phyloP scores from a whole-genome alignment of 2,113 vertebrate species.

The Tachysurus fulvidraco region DNA sequence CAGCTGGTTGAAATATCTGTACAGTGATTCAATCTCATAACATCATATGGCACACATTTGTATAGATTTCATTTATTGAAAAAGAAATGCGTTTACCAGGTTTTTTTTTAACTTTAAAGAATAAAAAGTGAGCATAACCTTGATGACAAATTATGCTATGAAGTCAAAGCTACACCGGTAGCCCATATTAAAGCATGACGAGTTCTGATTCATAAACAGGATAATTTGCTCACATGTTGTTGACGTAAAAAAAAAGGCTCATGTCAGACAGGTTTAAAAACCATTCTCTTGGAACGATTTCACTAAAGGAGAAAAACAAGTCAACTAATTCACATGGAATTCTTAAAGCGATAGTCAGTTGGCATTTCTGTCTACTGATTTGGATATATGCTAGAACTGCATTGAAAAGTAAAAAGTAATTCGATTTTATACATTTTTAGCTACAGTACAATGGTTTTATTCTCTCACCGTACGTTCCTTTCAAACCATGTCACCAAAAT shows the following conservation, averaged over 20 bases:
- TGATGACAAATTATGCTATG: neutral
- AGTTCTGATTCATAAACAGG: constrained; percentile 8
- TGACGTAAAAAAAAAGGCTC: constrained; percentile 21
- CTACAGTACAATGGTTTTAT: neutral
- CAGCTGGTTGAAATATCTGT: constrained; percentile 16
- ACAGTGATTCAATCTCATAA: constrained; percentile 2
- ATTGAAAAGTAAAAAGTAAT: neutral
- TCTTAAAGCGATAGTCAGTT: constrained; percentile 19
- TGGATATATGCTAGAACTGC: neutral
- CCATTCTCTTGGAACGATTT: constrained; percentile 5
- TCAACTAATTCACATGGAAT: neutral
- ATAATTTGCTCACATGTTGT: neutral
- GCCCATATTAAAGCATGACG: neutral
- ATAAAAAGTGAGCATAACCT: constrained; percentile 7
- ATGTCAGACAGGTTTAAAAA: constrained; percentile 35
- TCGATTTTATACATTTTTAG: neutral
- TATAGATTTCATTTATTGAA: neutral
- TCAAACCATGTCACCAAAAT: neutral
- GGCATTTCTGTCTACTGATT: neutral
- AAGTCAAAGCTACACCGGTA: constrained; percentile 30
- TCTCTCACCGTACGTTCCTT: neutral
- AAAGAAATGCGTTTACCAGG: neutral
- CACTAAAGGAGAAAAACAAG: constrained; percentile 22
- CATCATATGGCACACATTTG: neutral
- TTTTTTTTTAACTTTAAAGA: neutral